Base-by-base conservation (phyloP, 2,888 invertebrate genomes). In the Luperina testacea region DNA sequence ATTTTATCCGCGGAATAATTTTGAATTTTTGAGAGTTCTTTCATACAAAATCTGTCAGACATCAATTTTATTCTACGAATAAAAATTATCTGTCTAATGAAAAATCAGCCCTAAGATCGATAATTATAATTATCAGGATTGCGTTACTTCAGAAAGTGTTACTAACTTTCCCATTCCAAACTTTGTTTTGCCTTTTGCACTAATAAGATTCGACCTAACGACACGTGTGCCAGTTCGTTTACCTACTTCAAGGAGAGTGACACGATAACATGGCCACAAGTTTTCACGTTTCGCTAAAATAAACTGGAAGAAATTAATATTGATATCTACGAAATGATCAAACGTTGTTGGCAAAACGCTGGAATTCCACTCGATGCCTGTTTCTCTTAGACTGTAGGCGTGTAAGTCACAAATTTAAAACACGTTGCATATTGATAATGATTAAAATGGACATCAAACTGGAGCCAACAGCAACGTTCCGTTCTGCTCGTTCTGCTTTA, bases 271-370 rank as follows among this genome's bases (percentile, higher is more conserved):
- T 67, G 9, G 53, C 65, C 69, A 63, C 17, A 59, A 68, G 48
- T 42, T 75, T 61, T 24, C 17, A 38, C 24, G 42, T 15, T 57
- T 38, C 51, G 42, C 27, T 65, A 51, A 69, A 75, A 63, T 68
- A 45, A 68, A 48, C 38, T 59, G 38, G 53, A 57, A 42, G 68
- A 48, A 68, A 72, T 17, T 38, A 64, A 75, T 70, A 76, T 72
- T 76, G 77, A 73, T 80, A 71, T 78, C 53, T 68, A 70, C 72
- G 65, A 77, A 82, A 85, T 73, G 61, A 80, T 83, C 65, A 57
- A 76, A 70, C 68, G 69, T 27, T 85, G 79, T 91, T 91, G 92
- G 89, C 92, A 90, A 86, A 82, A 75, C 63, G 75, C 83, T 88
- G 85, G 87, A 86, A 90, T 90, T 87, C 65, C 85, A 82, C 63